These are phyloP conservation scores for Psilopogon haemacephalus DNA, from an alignment of 2,113 vertebrate species.

Conservation along the genomic window DNA sequence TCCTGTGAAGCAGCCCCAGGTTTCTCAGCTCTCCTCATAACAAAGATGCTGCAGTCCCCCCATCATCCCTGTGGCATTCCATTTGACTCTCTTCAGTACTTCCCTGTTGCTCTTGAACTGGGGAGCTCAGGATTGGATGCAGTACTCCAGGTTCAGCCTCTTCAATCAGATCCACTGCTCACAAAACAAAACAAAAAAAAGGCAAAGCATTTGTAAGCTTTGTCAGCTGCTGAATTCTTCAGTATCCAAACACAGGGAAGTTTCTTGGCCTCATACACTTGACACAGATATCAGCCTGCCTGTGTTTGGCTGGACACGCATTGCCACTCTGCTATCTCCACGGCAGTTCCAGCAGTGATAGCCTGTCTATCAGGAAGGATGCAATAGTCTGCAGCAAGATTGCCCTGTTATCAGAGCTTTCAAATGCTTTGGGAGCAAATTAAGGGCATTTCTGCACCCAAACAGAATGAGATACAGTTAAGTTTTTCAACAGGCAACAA, in stretches of 20 bases:
- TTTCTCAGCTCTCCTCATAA: no score
- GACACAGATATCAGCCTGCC: not conserved
- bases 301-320: constrained; percentile 27
- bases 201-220: not conserved
- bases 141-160: not conserved
- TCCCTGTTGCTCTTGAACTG: no score
- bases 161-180: not conserved
- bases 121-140: no score
- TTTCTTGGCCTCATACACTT: not conserved
- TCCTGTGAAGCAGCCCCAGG: not conserved
- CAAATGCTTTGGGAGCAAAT: constrained; percentile 50
- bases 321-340: constrained; percentile 4
- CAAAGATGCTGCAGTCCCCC: no score
- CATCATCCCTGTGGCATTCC: no score
- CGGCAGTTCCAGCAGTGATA: constrained; percentile 3
- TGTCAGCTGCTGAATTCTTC: not conserved
- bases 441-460: constrained; percentile 27
- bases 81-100: no score
- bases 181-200: no score
- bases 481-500: constrained; percentile 4
- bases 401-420: constrained; percentile 52
- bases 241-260: not conserved
- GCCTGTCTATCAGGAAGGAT: constrained; percentile 21
- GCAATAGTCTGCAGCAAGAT: constrained; percentile 27
- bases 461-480: not conserved